Percentiles rank a stretch among this genome's conserved stretches.
Evolutionary conservation across 2,113 vertebrate species (phyloP).

Genomic region (Columbina picui): DNA sequence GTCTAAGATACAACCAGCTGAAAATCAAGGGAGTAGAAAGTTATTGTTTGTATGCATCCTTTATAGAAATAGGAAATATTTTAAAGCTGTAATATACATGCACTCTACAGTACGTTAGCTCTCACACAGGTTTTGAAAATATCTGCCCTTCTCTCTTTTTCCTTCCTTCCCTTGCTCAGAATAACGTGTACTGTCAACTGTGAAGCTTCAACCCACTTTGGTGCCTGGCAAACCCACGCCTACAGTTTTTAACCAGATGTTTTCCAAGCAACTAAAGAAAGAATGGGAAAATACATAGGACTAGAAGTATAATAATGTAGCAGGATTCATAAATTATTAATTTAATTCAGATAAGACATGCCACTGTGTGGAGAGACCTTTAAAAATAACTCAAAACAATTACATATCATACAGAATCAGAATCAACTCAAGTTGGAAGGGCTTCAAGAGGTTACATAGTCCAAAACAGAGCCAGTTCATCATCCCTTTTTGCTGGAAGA

Average conservation of each 20-base stretch:
- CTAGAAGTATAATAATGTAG: neutral
- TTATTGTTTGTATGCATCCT: neutral
- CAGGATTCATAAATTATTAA: neutral
- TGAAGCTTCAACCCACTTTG: neutral
- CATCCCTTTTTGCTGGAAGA: neutral
- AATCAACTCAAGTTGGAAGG: neutral
- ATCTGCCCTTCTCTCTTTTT: neutral
- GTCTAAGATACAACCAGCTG: neutral
- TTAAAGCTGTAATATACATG: neutral
- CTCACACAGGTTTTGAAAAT: neutral
- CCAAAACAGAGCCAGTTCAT: neutral
- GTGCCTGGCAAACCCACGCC: neutral
- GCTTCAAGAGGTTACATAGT: neutral
- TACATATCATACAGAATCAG: neutral
- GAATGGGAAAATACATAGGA: neutral
- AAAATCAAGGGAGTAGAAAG: neutral
- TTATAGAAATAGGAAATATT: neutral
- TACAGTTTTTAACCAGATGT: neutral
- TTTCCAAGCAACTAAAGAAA: neutral
- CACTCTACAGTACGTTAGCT: neutral
- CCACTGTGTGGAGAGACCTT: neutral
- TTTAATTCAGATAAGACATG: neutral
- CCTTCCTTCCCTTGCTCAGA: neutral
- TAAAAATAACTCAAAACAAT: neutral
- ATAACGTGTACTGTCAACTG: neutral